phyloP scores from a whole-genome alignment of 2,797 vertebrate genomes.

The Poliocrania exsul region DNA sequence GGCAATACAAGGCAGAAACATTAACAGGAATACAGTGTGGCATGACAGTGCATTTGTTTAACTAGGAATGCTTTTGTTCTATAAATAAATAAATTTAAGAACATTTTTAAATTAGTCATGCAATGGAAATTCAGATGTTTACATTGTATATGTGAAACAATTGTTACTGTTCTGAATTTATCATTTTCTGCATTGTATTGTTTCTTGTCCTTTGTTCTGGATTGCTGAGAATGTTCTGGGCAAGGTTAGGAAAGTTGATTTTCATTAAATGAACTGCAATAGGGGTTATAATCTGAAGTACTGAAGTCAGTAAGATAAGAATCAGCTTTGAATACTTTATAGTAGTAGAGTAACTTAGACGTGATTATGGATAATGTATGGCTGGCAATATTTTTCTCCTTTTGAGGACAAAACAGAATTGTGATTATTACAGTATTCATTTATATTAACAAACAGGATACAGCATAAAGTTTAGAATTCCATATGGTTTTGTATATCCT shows the following conservation, averaged over 20 bases:
- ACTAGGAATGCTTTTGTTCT: background rate
- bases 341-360: background rate
- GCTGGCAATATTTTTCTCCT: background rate
- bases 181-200: background rate
- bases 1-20: background rate
- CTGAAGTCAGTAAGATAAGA: background rate
- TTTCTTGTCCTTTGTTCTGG: background rate
- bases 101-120: background rate
- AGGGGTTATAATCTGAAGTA: background rate
- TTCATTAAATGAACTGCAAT: background rate
- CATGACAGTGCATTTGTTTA: background rate
- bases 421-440: background rate
- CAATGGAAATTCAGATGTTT: background rate
- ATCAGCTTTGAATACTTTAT: background rate
- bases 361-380: background rate
- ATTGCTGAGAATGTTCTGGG: background rate
- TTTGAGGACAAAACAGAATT: background rate
- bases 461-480: background rate
- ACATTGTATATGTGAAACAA: background rate
- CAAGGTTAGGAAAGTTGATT: background rate
- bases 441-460: background rate
- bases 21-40: background rate
- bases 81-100: background rate
- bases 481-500: background rate
- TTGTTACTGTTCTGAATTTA: background rate